Conservation (phyloP, 2,797 vertebrate species). For the Atherinosoma microstoma region DNA sequence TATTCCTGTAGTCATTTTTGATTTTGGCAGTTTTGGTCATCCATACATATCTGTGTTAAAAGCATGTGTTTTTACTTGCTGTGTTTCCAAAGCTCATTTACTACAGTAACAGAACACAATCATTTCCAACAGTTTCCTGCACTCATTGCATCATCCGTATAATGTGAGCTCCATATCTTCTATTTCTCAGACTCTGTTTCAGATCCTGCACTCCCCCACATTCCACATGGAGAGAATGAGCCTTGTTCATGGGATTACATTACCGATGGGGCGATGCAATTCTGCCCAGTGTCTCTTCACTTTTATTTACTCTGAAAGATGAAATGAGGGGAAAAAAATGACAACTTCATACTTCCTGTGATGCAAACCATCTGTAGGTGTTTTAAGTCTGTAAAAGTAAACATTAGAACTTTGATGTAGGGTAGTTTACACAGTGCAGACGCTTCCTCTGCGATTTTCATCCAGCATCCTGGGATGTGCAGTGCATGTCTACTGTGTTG, state of each 20-base stretch:
- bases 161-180: slow-evolving; percentile 47
- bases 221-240: slow-evolving; percentile 66
- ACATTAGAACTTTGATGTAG: slow-evolving; percentile 72
- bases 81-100: slow-evolving; percentile 22
- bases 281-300: slow-evolving; percentile 58
- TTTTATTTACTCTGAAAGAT: slow-evolving; percentile 67
- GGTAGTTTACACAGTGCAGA: slow-evolving; percentile 64
- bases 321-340: slow-evolving; percentile 51
- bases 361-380: slow-evolving; percentile 58
- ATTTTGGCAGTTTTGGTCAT: no score
- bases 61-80: neutral
- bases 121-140: slow-evolving; percentile 24
- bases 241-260: slow-evolving; percentile 54
- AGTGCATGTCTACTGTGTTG: slow-evolving; percentile 73
- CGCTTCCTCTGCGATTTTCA: slow-evolving; percentile 66
- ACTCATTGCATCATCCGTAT: slow-evolving; percentile 22
- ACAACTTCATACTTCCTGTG: slow-evolving; percentile 71
- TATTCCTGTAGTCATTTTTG: no score
- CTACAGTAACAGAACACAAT: slow-evolving; percentile 17
- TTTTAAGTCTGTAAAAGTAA: slow-evolving; percentile 63
- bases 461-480: slow-evolving; percentile 61
- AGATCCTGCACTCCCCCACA: slow-evolving; percentile 64
- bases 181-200: slow-evolving; percentile 55
- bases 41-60: neutral
- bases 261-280: slow-evolving; percentile 52